A percentile compares a stretch with the other conserved stretches of the same genome.
phyloP scores from a whole-genome alignment of 2,113 vertebrate species.

The Acanthisitta chloris region DNA sequence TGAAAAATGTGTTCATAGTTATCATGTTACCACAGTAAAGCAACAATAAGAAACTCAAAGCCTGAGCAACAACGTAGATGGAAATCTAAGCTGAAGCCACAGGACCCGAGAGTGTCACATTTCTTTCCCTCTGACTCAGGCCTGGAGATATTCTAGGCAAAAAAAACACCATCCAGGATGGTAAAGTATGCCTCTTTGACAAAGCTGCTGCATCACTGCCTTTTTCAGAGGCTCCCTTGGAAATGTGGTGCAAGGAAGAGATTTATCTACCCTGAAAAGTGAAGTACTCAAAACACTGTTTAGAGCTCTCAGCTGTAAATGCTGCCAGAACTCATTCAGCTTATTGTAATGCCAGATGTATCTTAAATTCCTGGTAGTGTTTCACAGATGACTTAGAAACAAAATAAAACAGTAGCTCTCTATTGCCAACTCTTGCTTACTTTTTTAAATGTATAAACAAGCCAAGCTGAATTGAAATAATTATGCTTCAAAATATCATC shows the following conservation, averaged over 20 bases:
- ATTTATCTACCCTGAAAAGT: not conserved
- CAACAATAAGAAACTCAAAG: conserved; percentile 23
- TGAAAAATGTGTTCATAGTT: not conserved
- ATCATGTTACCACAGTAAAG: not conserved
- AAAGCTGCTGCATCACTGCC: not conserved
- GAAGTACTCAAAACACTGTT: not conserved
- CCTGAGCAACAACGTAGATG: not conserved
- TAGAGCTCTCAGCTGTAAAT: not conserved
- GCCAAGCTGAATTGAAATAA: not conserved
- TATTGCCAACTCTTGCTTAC: not conserved
- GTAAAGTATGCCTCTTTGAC: not conserved
- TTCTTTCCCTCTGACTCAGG: not conserved
- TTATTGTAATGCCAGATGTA: not conserved
- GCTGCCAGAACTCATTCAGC: not conserved
- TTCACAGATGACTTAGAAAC: conserved; percentile 12
- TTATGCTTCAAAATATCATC: not conserved
- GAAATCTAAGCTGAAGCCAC: conserved; percentile 15
- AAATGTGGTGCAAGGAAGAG: not conserved
- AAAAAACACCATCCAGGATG: not conserved
- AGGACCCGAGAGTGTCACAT: not conserved
- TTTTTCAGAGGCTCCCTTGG: not conserved
- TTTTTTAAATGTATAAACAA: not conserved
- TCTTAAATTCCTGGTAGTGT: not conserved
- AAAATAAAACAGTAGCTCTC: not conserved
- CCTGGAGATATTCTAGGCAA: not conserved